Percentiles rank a stretch among this genome's conserved stretches.
Conservation (phyloP, 2,797 vertebrate genomes). For the Oceanodroma leucorhoa region DNA sequence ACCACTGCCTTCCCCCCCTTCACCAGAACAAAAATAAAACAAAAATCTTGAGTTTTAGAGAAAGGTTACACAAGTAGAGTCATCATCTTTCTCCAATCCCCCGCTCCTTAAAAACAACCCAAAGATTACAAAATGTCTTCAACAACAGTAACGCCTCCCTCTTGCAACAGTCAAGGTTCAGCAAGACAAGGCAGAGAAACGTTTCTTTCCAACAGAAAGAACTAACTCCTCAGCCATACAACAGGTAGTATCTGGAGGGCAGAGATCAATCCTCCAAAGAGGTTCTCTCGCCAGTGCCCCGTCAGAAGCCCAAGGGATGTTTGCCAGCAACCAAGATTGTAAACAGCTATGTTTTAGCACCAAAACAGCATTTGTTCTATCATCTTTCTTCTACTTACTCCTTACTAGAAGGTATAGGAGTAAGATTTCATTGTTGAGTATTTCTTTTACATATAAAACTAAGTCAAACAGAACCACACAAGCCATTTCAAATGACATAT, state of each 20-base stretch:
- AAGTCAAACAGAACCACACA: neutral
- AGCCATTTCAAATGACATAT: neutral
- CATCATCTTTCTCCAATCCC: neutral
- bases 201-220: neutral
- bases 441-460: neutral
- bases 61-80: neutral
- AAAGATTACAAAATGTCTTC: neutral
- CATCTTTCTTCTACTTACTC: neutral
- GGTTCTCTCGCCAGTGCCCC: neutral
- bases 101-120: neutral
- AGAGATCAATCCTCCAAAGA: neutral
- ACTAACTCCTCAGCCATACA: neutral
- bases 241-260: neutral
- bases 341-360: neutral
- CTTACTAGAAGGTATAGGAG: neutral
- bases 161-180: neutral
- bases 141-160: neutral
- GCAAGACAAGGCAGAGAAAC: neutral
- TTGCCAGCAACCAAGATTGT: neutral
- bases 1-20: neutral
- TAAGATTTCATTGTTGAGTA: neutral
- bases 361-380: neutral
- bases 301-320: neutral
- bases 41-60: neutral
- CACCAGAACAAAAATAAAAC: neutral